These are phyloP conservation scores for Formica exsecta DNA, from an alignment of 1,140 invertebrate genomes.

Conservation along the genomic window DNA sequence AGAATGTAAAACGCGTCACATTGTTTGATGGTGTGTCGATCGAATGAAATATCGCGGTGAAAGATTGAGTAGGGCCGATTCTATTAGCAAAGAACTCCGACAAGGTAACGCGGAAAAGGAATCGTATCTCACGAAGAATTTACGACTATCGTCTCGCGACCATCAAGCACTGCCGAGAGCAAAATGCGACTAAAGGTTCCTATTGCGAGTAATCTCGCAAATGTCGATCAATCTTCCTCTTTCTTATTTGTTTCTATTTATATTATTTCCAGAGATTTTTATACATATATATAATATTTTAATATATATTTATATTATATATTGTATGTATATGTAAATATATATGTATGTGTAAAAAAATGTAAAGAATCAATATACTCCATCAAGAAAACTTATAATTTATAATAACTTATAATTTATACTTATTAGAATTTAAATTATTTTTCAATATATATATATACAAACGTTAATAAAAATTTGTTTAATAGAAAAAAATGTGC, in stretches of 20 bases:
- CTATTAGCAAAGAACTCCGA: slow-evolving; percentile 32
- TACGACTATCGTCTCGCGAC: slow-evolving; percentile 17
- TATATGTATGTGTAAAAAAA: not conserved
- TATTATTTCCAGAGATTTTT: not conserved
- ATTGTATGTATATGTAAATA: too few relatives aligned
- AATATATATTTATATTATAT: too few relatives aligned
- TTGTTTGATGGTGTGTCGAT: slow-evolving; percentile 9
- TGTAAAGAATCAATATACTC: not conserved
- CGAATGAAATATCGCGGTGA: slow-evolving; percentile 32
- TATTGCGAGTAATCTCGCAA: slow-evolving; percentile 12
- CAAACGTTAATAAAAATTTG: too few relatives aligned
- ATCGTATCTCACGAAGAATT: slow-evolving; percentile 34
- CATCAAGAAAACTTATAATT: too few relatives aligned
- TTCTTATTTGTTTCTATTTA: too few relatives aligned
- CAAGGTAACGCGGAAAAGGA: not conserved
- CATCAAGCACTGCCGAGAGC: not conserved
- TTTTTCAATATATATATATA: too few relatives aligned
- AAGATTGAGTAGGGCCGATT: slow-evolving; percentile 13
- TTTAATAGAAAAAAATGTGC: too few relatives aligned
- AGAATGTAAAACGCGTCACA: slow-evolving; percentile 15
- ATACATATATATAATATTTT: too few relatives aligned
- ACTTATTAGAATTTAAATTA: too few relatives aligned
- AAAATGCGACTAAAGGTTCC: slow-evolving; percentile 30
- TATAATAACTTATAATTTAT: too few relatives aligned
- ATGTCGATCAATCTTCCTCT: not conserved